A percentile compares a stretch with the other conserved stretches of the same genome.
phyloP scores from a whole-genome alignment of 2,888 invertebrate species.

The Syrista parreyssii region DNA sequence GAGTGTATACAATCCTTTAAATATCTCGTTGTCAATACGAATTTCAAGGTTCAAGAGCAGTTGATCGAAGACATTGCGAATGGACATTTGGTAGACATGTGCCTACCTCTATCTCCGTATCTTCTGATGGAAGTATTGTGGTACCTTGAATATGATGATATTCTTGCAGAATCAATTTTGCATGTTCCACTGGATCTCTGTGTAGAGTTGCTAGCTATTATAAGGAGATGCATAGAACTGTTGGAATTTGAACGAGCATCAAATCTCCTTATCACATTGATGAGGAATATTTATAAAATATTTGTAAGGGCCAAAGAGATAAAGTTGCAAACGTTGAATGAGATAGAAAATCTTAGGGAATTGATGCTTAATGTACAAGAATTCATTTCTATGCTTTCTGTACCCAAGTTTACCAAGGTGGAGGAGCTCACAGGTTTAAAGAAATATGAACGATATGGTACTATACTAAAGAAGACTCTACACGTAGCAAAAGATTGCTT shows the following conservation, averaged over 20 bases:
- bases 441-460: slow-evolving; percentile 41
- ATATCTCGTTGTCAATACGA: slow-evolving; percentile 54
- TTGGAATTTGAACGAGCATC: slow-evolving; percentile 43
- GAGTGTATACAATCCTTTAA: slow-evolving; percentile 41
- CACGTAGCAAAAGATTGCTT: slow-evolving; percentile 37
- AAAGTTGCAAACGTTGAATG: slow-evolving; percentile 39
- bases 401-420: slow-evolving; percentile 34
- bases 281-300: slow-evolving; percentile 42
- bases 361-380: slow-evolving; percentile 44
- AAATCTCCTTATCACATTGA: slow-evolving; percentile 30
- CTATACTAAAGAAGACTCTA: slow-evolving; percentile 45
- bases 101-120: slow-evolving; percentile 54
- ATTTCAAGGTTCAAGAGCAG: slow-evolving; percentile 48
- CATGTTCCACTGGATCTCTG: slow-evolving; percentile 54
- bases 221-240: slow-evolving; percentile 40
- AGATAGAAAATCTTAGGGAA: slow-evolving; percentile 31
- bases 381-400: slow-evolving; percentile 38
- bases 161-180: slow-evolving; percentile 49
- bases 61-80: slow-evolving; percentile 48
- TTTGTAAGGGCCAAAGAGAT: slow-evolving; percentile 22
- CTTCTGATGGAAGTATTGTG: slow-evolving; percentile 54
- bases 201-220: slow-evolving; percentile 46
- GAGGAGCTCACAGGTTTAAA: slow-evolving; percentile 24
- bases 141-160: slow-evolving; percentile 47
- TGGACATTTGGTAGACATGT: slow-evolving; percentile 55